Base-by-base conservation (phyloP, 2,888 invertebrate species). In the Pardosa pseudoannulata region DNA sequence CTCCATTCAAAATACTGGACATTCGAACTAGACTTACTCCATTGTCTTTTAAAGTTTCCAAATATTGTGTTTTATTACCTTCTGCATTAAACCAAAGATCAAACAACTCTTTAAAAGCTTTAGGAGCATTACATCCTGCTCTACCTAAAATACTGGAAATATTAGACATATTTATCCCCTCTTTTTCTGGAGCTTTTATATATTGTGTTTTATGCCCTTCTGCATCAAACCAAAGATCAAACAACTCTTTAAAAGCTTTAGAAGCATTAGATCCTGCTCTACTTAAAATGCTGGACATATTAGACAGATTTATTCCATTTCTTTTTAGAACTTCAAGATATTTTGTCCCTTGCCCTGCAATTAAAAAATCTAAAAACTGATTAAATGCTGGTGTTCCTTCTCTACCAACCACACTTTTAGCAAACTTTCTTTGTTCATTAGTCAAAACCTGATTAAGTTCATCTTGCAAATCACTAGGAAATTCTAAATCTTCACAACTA, bases 1-100 rank as follows among this genome's bases (percentile, higher is more conserved):
- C 70, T 71, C 70, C 36, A 79, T 28, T 29, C 31, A 79, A 71
- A 72, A 79, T 79, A 71, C 70, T 79, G 71, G 79, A 71, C 36
- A 71, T 79, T 19, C 28, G n/a, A 2, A n/a, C 19, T 56, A 64
- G 19, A 28, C n/a, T 19, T 56, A 71, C n/a, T 71, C 50, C 50
- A 32, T 71, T 56, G 1, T 29, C n/a, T 29, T 71, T 11, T 36
- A 36, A 11, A 36, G 11, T 31, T 70, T 70, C 32, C 6, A 70
- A 36, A 70, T 36, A 70, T 36, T 75, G 65, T 36, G 46, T 64
- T 75, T 64, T 64, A 36, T 36, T 64, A 64, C 64, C 75, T 39
- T 64, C 16, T 13, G 28, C 27, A 64, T 64, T 39, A 64, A 75
- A 65, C 64, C 75, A 75, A 3, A 75, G 13, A 27, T 75, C 64